Evolutionary conservation across 2,888 invertebrate genomes (phyloP), one percentile per base, ranked within the genome.

Genomic region (Bugulina stolonifera): DNA sequence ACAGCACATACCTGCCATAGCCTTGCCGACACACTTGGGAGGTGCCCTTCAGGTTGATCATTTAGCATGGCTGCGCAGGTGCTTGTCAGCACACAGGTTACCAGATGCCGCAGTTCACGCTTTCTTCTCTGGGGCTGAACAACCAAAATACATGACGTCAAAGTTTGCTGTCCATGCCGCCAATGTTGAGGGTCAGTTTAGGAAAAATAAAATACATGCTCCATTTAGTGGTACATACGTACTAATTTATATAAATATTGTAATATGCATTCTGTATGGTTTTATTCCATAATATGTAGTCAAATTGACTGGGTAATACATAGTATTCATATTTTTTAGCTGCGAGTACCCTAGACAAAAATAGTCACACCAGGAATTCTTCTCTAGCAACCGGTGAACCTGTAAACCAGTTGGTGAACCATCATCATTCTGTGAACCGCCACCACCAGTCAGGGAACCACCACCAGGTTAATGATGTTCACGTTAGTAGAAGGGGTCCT

Each of bases 21-120:
- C 93, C 81, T 88, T 97, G 85, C 96, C 97, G 78, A 88, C 88
- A 78, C 91, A 91, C 84, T 89, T 97, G 81, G 96, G 96, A 80
- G 96, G 96, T 77, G 89, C 89, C 79, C 89, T 93, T 84, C 89
- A 90, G 81, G 74, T 92, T 80, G 91, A 94, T 87, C 96, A 97
- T 90, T 89, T 90, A 84, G 90, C 90, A 85, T 97, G 96, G 97
- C 89, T 90, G 83, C 87, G 88, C 76, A 87, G 87, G 77, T 83
- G 83, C 76, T 76, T 78, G 34, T 73, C 75, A 57, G 77, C 78
- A 29, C 64, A 64, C 34, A 64, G 64, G 32, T 14, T 64, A 5
- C 64, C 64, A 1, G 64, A 64, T 22, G 29, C 64, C 10, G 64
- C 64, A 1, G n/a, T 64, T 27, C 27, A 64, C 1, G 64, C 64